Evolutionary conservation across 2,113 vertebrate genomes (phyloP), one percentile per base, ranked within the genome.

Genomic region (Sisor rabdophorus): DNA sequence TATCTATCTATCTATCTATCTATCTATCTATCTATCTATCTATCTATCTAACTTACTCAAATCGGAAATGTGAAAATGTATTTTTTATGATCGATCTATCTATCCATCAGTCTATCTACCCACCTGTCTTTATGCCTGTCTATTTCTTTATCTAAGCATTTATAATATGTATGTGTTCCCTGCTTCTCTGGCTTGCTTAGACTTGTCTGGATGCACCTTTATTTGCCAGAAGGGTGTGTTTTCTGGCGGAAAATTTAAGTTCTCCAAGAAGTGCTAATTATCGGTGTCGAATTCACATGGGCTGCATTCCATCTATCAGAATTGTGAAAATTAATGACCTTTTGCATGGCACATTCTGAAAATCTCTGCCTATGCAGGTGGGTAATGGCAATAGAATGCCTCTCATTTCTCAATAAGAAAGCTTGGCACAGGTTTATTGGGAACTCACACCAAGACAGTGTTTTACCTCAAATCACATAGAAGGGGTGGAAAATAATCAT

Each of bases 221-320:
- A 80, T 48, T 56, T 76, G 79, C 75, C 80, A 75, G 69, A 64
- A 70, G 36, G 52, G 11, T 68, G 68, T 65, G 73, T 44, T 71
- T 69, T 44, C 72, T 68, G 59, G 40, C 16, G 7, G 22, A 28
- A 53, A 19, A 63, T 26, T 77, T 48, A 75, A 75, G 61, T 50
- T 44, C 40, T 71, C 26, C 26, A 63, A 67, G 60, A 75, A 48
- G 28, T 17, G 44, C 58, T 71, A 73, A 64, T 40, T 81, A 68
- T 78, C 59, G 76, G 65, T 52, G 55, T 82, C 53, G 15, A 20
- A 82, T 76, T 75, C 20, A 79, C 53, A 63, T 26, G 28, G 19
- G 63, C 17, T 22, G 50, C 74, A 67, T 56, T 75, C 40, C 58
- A 59, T 48, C 30, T 47, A 53, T 36, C 24, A 54, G 48, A 61